These are phyloP conservation scores for Hippoglossus hippoglossus DNA, from an alignment of 2,797 vertebrate species.

Conservation along the genomic window DNA sequence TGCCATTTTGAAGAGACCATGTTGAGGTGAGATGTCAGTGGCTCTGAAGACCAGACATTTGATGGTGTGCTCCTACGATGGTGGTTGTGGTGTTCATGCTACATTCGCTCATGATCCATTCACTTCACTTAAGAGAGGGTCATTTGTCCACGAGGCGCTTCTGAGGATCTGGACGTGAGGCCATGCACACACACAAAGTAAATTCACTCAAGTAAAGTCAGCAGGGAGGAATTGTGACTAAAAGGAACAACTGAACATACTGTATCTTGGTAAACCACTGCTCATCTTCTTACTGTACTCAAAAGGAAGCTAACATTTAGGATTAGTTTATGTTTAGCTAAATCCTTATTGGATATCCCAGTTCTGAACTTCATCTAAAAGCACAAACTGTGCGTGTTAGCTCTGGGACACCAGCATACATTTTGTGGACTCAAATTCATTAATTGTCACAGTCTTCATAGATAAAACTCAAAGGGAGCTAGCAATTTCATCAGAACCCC, in stretches of 20 bases:
- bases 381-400: slow-evolving; percentile 61
- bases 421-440: slow-evolving; percentile 53
- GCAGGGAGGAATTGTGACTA: slow-evolving; percentile 56
- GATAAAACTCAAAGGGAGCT: slow-evolving; percentile 40
- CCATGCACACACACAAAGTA: slow-evolving; percentile 66
- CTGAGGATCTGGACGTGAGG: slow-evolving; percentile 60
- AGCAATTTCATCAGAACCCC: slow-evolving; percentile 45
- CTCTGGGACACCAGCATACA: slow-evolving; percentile 54
- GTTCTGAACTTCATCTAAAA: slow-evolving; percentile 52
- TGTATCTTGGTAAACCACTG: slow-evolving; percentile 59
- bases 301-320: slow-evolving; percentile 66
- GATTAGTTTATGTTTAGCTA: slow-evolving; percentile 66
- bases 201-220: slow-evolving; percentile 65
- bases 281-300: slow-evolving; percentile 58
- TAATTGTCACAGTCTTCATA: slow-evolving; percentile 53
- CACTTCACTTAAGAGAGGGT: slow-evolving; percentile 54
- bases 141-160: slow-evolving; percentile 65
- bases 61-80: slow-evolving; percentile 63
- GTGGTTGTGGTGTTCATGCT: slow-evolving; percentile 76
- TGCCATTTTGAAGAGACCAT: slow-evolving; percentile 86
- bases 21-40: slow-evolving; percentile 63
- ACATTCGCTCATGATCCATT: slow-evolving; percentile 71
- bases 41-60: slow-evolving; percentile 57
- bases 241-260: slow-evolving; percentile 52
- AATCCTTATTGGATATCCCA: slow-evolving; percentile 54